These are phyloP conservation scores for Hippoglossus hippoglossus DNA, from an alignment of 2,797 vertebrate genomes.

Conservation along the genomic window DNA sequence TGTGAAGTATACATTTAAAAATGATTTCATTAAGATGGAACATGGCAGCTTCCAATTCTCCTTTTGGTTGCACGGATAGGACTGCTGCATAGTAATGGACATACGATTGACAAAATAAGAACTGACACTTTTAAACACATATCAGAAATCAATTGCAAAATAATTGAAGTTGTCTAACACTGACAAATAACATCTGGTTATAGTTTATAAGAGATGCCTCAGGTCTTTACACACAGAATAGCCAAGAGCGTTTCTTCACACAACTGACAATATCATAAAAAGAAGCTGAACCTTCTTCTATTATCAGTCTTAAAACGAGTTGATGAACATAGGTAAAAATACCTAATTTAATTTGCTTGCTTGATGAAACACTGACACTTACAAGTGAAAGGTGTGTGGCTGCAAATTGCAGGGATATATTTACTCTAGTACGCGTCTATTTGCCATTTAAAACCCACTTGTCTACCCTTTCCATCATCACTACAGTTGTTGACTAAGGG, in stretches of 20 bases:
- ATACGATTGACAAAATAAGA: background rate
- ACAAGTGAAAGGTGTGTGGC: background rate
- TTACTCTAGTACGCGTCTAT: conserved; percentile 5
- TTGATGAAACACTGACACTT: too few relatives aligned
- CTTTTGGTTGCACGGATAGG: conserved; percentile 2
- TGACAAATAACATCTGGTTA: background rate
- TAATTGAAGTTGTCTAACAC: background rate
- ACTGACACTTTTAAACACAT: background rate
- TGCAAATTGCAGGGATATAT: conserved; percentile 23
- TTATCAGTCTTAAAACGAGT: too few relatives aligned
- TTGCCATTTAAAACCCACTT: conserved; percentile 20
- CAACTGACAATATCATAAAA: too few relatives aligned
- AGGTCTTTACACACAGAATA: too few relatives aligned
- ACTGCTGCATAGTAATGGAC: background rate
- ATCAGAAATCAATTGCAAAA: background rate
- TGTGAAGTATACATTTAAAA: conserved; percentile 36
- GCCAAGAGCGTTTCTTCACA: too few relatives aligned
- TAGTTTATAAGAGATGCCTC: background rate
- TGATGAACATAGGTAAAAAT: too few relatives aligned
- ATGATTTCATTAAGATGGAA: conserved; percentile 29
- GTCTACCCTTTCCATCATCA: background rate
- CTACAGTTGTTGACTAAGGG: conserved; percentile 8
- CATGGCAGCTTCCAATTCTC: conserved; percentile 24
- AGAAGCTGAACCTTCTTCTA: too few relatives aligned
- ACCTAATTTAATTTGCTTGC: too few relatives aligned